Evolutionary conservation across 2,113 vertebrate species (phyloP).

Genomic region (Synchiropus splendidus): DNA sequence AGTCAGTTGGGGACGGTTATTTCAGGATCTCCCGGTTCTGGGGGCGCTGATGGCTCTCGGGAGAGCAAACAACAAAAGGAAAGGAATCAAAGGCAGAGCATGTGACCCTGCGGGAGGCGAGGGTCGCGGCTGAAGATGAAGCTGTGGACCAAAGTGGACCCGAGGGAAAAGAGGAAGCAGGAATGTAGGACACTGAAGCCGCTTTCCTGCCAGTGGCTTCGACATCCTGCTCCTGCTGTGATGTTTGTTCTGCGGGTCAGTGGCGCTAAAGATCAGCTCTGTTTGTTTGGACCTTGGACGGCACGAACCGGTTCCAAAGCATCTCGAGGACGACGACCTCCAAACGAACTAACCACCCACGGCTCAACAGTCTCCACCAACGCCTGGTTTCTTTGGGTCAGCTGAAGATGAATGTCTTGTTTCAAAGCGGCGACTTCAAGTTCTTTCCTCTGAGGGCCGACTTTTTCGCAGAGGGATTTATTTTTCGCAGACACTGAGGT

Average conservation of each 20-base stretch:
- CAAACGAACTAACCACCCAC: too few relatives aligned
- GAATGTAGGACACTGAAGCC: slow-evolving; percentile 45
- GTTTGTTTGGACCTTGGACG: slow-evolving; percentile 11
- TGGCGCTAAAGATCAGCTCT: slow-evolving; percentile 7
- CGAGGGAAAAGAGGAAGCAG: slow-evolving; percentile 25
- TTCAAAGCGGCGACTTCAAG: too few relatives aligned
- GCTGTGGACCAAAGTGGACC: slow-evolving; percentile 19
- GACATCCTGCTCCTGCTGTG: slow-evolving; percentile 27
- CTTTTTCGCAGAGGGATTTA: too few relatives aligned
- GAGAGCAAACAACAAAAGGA: slow-evolving; percentile 18
- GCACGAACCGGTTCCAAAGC: too few relatives aligned
- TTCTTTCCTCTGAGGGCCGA: too few relatives aligned
- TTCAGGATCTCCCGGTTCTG: slow-evolving; percentile 21
- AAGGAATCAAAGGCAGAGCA: slow-evolving; percentile 9
- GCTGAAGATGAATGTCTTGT: too few relatives aligned
- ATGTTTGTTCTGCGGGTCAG: slow-evolving; percentile 17
- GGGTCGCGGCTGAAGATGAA: slow-evolving; percentile 28
- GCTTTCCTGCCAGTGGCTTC: too few relatives aligned
- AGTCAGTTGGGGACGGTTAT: slow-evolving; percentile 23
- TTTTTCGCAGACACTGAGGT: too few relatives aligned
- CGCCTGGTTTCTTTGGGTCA: too few relatives aligned
- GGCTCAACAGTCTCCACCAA: too few relatives aligned
- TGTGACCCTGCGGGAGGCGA: slow-evolving; percentile 10
- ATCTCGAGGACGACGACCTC: too few relatives aligned
- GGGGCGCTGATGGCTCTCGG: slow-evolving; percentile 32